phyloP scores from a whole-genome alignment of 2,797 vertebrate species.

The Fringilla coelebs region DNA sequence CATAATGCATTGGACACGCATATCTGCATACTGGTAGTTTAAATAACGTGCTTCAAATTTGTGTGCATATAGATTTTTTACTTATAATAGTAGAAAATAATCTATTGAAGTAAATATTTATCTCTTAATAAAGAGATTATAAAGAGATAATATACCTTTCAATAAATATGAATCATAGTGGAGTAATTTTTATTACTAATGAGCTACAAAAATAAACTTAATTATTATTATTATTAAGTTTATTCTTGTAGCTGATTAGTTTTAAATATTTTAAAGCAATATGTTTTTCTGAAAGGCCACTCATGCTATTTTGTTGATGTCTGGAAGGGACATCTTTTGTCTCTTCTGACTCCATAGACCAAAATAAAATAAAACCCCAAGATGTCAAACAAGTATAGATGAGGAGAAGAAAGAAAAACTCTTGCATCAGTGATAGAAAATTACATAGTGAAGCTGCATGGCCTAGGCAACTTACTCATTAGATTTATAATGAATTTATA shows the following conservation, averaged over 20 bases:
- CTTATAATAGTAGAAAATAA: neutral
- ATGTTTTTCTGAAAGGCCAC: neutral
- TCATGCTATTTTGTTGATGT: neutral
- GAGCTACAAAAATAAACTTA: too few species aligned
- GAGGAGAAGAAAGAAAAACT: neutral
- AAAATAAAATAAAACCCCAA: neutral
- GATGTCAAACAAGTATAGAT: neutral
- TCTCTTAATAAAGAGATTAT: neutral
- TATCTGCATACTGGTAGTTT: neutral
- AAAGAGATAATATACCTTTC: neutral
- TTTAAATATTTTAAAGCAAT: neutral
- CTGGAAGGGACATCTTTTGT: neutral
- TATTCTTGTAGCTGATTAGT: neutral
- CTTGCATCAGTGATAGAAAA: neutral
- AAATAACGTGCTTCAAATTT: neutral
- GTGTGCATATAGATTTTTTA: neutral
- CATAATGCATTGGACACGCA: neutral
- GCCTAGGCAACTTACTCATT: neutral
- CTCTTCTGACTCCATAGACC: neutral
- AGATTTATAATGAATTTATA: neutral
- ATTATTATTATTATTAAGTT: too few species aligned
- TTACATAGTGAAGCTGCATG: neutral
- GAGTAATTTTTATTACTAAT: neutral
- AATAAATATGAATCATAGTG: neutral
- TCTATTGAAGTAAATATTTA: neutral